A percentile compares a stretch with the other conserved stretches of the same genome.
phyloP scores from a whole-genome alignment of 2,113 vertebrate species.

The Tangachromis dhanisi region DNA sequence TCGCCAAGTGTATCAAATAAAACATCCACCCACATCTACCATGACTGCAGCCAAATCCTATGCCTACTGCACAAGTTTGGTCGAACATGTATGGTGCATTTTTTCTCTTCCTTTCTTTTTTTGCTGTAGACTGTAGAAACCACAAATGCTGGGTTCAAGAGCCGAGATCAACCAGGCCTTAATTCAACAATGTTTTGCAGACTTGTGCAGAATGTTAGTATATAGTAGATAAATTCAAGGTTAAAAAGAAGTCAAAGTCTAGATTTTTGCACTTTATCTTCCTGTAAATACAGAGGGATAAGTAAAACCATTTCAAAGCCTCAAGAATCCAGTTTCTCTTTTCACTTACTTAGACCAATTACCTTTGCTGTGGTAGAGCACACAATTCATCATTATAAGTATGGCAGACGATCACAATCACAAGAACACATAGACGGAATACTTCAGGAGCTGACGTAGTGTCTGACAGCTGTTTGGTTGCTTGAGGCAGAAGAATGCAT shows the following conservation, averaged over 20 bases:
- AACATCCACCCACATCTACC: neutral
- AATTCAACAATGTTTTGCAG: neutral
- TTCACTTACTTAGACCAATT: neutral
- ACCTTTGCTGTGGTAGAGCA: neutral
- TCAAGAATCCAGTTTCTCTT: neutral
- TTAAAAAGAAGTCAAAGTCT: neutral
- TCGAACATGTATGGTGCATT: neutral
- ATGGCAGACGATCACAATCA: neutral
- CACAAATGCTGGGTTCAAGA: neutral
- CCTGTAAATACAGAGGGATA: neutral
- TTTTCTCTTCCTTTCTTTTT: neutral
- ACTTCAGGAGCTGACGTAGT: conserved; percentile 56
- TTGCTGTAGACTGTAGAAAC: neutral
- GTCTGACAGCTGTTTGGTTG: conserved; percentile 62
- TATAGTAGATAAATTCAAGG: neutral
- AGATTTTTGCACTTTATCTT: neutral
- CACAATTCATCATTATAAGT: neutral
- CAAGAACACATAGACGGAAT: conserved; percentile 17
- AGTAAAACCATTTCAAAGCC: neutral
- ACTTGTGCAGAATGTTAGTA: neutral
- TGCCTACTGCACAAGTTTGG: neutral
- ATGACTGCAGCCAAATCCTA: neutral
- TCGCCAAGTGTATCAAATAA: neutral
- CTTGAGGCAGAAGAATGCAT: conserved; percentile 44
- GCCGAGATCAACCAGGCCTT: neutral